These are phyloP conservation scores for Diceros bicornis DNA, from an alignment of 2,797 vertebrate genomes.

Conservation along the genomic window DNA sequence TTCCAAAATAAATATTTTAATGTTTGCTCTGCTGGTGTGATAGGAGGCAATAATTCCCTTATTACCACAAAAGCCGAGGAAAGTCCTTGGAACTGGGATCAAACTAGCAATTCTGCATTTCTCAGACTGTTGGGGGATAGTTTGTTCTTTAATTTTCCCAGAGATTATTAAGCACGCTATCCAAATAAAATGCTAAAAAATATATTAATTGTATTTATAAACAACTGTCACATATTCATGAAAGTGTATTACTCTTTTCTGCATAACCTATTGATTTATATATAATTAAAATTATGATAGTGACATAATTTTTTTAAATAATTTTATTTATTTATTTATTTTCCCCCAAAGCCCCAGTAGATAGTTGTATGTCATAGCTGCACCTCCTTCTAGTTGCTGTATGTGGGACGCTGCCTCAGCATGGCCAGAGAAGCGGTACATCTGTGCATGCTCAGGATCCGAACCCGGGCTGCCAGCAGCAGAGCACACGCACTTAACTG, in stretches of 20 bases:
- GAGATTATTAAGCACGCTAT: background rate
- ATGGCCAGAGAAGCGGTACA: no score
- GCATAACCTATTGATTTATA: background rate
- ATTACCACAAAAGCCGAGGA: background rate
- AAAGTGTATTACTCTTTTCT: background rate
- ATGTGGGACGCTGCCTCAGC: no score
- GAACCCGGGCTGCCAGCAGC: no score
- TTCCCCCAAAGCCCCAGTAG: no score
- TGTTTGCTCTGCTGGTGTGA: background rate
- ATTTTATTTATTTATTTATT: no score
- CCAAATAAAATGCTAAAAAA: background rate
- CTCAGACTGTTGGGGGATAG: background rate
- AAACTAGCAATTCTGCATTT: background rate
- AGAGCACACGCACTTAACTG: no score
- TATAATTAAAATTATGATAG: background rate
- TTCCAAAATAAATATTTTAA: constrained; percentile 61
- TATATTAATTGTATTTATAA: background rate
- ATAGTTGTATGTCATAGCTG: no score
- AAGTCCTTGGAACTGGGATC: background rate
- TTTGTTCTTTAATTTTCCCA: background rate
- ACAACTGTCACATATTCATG: background rate
- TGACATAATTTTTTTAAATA: background rate
- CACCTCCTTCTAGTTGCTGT: no score
- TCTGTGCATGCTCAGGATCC: no score
- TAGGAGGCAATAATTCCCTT: background rate